phyloP scores from a whole-genome alignment of 2,888 invertebrate genomes.

The Luperina testacea region DNA sequence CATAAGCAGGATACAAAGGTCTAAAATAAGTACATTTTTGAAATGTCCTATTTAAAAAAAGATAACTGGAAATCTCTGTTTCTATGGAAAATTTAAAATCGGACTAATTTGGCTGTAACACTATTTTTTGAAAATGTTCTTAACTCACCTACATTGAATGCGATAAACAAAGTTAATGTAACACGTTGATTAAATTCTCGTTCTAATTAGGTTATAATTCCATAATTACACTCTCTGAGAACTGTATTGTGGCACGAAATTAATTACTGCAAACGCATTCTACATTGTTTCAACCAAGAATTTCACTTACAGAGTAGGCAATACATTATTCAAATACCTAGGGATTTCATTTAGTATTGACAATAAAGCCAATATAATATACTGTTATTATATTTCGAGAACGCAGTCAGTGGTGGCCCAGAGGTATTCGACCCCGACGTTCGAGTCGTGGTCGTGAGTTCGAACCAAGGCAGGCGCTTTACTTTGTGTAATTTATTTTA shows the following conservation, averaged over 20 bases:
- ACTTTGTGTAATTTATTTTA: not conserved
- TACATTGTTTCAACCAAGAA: constrained; percentile 48
- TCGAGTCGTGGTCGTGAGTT: not conserved
- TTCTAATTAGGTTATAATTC: constrained; percentile 41
- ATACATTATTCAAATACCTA: constrained; percentile 19
- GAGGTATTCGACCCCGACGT: not conserved
- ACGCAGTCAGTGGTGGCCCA: not conserved
- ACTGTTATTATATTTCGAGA: not conserved
- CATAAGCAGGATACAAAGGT: too few relatives aligned
- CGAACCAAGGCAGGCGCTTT: not conserved
- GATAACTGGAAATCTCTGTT: too few relatives aligned
- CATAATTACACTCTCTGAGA: constrained; percentile 25
- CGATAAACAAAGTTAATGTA: constrained; percentile 13
- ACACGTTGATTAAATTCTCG: constrained; percentile 17
- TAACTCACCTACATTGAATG: not conserved
- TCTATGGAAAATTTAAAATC: too few relatives aligned
- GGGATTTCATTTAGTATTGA: not conserved
- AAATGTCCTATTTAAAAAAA: too few relatives aligned
- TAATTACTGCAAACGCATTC: constrained; percentile 53
- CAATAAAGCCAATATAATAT: not conserved
- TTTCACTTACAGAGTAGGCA: constrained; percentile 21
- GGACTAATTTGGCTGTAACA: too few relatives aligned
- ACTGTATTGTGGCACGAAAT: constrained; percentile 45
- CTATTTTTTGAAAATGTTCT: too few relatives aligned
- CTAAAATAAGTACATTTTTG: too few relatives aligned